These are phyloP conservation scores for Oreotrochilus melanogaster DNA, from an alignment of 2,113 vertebrate genomes.

Conservation along the genomic window DNA sequence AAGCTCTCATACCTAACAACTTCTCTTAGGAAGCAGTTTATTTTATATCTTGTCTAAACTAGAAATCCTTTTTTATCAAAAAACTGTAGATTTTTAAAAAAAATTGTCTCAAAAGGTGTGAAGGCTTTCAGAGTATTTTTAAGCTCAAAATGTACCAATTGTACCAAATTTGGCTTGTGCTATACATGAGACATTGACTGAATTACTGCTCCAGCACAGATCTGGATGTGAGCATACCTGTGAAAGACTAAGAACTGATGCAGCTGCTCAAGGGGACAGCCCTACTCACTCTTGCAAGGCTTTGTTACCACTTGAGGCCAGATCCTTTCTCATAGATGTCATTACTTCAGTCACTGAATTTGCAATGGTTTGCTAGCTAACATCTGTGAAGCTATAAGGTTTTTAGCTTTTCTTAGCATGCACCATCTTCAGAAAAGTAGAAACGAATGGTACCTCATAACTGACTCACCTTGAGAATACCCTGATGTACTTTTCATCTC, in stretches of 20 bases:
- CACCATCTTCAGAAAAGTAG: background rate
- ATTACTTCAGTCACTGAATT: background rate
- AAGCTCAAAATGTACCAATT: background rate
- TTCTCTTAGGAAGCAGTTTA: background rate
- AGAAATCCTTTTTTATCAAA: background rate
- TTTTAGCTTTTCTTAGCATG: background rate
- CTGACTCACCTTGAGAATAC: background rate
- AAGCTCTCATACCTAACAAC: background rate
- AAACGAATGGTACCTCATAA: background rate
- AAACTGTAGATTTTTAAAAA: background rate
- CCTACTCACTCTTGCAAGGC: background rate
- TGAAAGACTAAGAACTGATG: background rate
- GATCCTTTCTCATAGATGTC: background rate
- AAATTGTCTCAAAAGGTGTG: background rate
- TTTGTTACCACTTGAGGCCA: background rate
- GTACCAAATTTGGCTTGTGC: background rate
- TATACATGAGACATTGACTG: background rate
- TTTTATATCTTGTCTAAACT: background rate
- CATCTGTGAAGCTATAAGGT: background rate
- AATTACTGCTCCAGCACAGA: background rate
- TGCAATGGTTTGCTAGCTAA: background rate
- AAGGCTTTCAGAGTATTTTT: constrained; percentile 11
- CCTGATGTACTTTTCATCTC: background rate
- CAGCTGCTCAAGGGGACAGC: background rate
- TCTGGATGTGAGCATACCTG: background rate